Evolutionary conservation across 2,113 vertebrate species (phyloP).

Genomic region (Hippocampus abdominalis): DNA sequence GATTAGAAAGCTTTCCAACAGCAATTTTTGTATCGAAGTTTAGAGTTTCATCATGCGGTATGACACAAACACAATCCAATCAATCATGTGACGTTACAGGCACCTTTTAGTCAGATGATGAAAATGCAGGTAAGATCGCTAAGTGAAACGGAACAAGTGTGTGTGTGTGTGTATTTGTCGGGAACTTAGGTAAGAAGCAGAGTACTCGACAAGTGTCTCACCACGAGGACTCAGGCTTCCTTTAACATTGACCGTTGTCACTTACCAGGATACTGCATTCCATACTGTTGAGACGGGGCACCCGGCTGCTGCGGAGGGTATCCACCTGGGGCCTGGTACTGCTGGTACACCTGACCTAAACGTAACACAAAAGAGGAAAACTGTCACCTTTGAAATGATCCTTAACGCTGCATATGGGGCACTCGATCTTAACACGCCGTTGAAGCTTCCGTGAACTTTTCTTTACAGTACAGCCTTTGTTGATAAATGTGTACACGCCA

Average conservation of each 20-base stretch:
- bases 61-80: no score
- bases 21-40: no score
- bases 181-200: no score
- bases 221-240: neutral
- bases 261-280: constrained; percentile 93
- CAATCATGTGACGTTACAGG: no score
- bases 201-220: no score
- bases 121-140: no score
- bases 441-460: neutral
- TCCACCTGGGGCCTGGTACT: constrained; percentile 88
- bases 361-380: neutral
- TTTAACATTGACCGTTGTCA: neutral
- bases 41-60: no score
- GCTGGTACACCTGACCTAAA: constrained; percentile 92
- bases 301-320: constrained; percentile 83
- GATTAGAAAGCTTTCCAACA: no score
- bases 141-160: no score
- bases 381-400: neutral
- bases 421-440: no score
- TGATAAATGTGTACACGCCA: constrained; percentile 2
- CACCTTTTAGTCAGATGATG: no score
- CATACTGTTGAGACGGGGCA: constrained; percentile 82
- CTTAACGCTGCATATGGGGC: neutral
- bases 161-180: no score
- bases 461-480: constrained; percentile 26